Conservation (phyloP, 2,113 vertebrate species). For the Paedocypris sp. region DNA sequence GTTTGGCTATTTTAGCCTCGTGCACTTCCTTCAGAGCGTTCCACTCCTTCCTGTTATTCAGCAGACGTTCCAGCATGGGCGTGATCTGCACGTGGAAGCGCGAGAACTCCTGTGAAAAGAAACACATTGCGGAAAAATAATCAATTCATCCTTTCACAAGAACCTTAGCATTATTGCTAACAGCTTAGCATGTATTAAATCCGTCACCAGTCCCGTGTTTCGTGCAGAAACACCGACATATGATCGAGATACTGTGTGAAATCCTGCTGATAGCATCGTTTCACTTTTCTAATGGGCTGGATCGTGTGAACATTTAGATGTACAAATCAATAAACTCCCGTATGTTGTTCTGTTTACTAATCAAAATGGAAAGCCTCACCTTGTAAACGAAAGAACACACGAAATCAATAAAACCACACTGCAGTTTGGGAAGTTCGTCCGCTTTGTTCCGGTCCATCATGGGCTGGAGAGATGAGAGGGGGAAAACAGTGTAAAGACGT, state of each 20-base stretch:
- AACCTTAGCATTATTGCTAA: too few relatives aligned
- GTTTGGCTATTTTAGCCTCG: slow-evolving; percentile 57
- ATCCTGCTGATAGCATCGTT: slow-evolving; percentile 2
- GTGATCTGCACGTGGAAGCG: slow-evolving; percentile 69
- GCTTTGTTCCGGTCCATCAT: slow-evolving; percentile 72
- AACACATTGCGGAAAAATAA: too few relatives aligned
- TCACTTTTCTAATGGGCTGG: slow-evolving; percentile 6
- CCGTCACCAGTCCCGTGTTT: too few relatives aligned
- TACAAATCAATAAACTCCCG: neutral
- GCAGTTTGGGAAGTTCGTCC: slow-evolving; percentile 60
- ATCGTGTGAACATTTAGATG: slow-evolving; percentile 2
- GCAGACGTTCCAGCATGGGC: slow-evolving; percentile 64
- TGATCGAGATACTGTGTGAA: neutral
- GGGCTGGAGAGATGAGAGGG: slow-evolving; percentile 48
- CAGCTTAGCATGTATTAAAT: too few relatives aligned
- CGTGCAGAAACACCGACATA: neutral
- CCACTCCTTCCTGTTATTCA: slow-evolving; percentile 74
- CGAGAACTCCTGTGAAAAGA: slow-evolving; percentile 67
- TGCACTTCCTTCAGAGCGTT: slow-evolving; percentile 63
- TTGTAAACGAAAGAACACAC: slow-evolving; percentile 70
- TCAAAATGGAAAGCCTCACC: slow-evolving; percentile 44
- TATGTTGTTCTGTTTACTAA: slow-evolving; percentile 2
- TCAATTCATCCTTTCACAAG: too few relatives aligned
- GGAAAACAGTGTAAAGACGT: slow-evolving; percentile 2
- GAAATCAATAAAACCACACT: slow-evolving; percentile 70